Evolutionary conservation across 2,113 vertebrate genomes (phyloP).

Genomic region (Rissa tridactyla): DNA sequence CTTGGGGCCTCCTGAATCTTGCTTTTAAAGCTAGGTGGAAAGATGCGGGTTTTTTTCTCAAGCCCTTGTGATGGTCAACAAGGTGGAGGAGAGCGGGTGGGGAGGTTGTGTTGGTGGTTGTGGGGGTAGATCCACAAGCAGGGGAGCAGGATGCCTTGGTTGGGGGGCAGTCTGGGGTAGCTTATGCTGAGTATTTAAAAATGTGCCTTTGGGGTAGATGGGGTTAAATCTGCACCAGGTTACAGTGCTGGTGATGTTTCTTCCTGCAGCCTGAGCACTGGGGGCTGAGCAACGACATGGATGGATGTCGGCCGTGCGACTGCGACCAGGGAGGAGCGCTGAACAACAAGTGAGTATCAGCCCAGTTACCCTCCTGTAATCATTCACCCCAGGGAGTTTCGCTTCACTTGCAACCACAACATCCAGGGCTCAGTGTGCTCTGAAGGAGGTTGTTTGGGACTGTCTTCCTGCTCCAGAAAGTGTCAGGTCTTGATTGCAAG

Average conservation of each 20-base stretch:
- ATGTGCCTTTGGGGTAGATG: neutral
- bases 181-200: neutral
- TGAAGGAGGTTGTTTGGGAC: neutral
- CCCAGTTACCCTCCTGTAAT: neutral
- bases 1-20: neutral
- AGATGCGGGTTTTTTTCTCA: neutral
- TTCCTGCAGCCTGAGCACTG: slow-evolving; percentile 87
- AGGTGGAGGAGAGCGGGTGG: neutral
- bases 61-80: neutral
- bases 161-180: neutral
- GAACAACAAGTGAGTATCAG: slow-evolving; percentile 86
- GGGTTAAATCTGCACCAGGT: fast-evolving
- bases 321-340: slow-evolving; percentile 90
- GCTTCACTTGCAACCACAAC: neutral
- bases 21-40: neutral
- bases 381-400: neutral
- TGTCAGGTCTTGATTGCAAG: neutral
- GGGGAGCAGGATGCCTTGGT: neutral
- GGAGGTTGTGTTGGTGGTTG: neutral
- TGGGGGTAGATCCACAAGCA: neutral
- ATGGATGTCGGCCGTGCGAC: slow-evolving; percentile 94
- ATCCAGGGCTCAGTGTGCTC: neutral
- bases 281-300: slow-evolving; percentile 95
- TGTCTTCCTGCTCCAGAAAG: neutral
- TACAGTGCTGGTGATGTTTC: neutral